Conservation (phyloP, 37 sponge, comb jelly and placozoan genomes). For the Geodia barretti region DNA sequence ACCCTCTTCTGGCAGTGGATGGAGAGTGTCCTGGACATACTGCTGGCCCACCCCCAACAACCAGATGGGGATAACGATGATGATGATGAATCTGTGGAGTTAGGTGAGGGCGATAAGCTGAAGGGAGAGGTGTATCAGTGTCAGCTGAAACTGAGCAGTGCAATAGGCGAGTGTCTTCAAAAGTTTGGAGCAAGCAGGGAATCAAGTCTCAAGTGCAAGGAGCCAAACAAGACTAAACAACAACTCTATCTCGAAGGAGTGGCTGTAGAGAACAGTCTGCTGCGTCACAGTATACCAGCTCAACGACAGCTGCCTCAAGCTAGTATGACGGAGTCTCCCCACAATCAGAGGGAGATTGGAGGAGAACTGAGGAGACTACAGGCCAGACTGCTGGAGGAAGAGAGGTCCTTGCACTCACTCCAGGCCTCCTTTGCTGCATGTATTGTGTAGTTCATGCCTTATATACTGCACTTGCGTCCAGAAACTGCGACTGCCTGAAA, state of each 20-base stretch:
- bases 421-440: neutral
- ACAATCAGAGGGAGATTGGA: too few relatives aligned
- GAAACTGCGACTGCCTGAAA: too few relatives aligned
- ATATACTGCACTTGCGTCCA: too few relatives aligned
- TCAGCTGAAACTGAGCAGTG: neutral
- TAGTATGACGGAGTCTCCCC: too few relatives aligned
- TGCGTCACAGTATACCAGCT: too few relatives aligned
- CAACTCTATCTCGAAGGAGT: too few relatives aligned
- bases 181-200: too few relatives aligned
- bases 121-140: too few relatives aligned
- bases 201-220: too few relatives aligned
- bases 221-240: too few relatives aligned
- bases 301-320: too few relatives aligned
- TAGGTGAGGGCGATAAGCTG: neutral
- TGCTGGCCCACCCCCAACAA: neutral
- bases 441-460: neutral
- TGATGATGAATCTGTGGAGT: too few relatives aligned
- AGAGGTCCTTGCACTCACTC: neutral
- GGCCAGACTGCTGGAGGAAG: neutral
- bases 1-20: slow-evolving; percentile 74
- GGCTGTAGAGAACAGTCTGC: neutral
- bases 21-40: slow-evolving; percentile 73
- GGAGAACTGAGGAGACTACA: neutral
- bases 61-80: neutral
- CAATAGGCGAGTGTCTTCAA: neutral